Percentiles rank a stretch among this genome's conserved stretches.
Evolutionary conservation across 2,888 invertebrate species (phyloP).

Genomic region (Parelbella ahira): DNA sequence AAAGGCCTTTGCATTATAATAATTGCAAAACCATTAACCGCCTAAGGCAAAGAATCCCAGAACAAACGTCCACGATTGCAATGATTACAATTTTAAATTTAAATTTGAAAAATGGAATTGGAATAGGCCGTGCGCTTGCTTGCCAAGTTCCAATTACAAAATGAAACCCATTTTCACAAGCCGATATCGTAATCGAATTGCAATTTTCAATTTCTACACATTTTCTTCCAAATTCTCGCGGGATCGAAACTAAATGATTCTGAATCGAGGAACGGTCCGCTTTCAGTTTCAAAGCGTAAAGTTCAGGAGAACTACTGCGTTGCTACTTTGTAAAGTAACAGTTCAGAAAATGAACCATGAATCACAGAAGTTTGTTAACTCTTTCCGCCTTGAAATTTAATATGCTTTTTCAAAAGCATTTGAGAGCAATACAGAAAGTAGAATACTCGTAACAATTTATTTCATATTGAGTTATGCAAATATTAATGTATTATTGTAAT

Average conservation of each 20-base stretch:
- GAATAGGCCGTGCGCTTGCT: slow-evolving; percentile 25
- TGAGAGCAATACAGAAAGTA: no score
- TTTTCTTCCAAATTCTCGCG: slow-evolving; percentile 14
- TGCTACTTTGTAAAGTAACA: slow-evolving; percentile 5
- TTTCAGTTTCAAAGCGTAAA: slow-evolving; percentile 19
- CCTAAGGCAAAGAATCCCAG: background rate
- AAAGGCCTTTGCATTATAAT: no score
- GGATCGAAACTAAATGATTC: slow-evolving; percentile 20
- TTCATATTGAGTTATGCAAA: no score
- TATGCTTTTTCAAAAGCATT: no score
- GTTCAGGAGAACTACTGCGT: slow-evolving; percentile 13
- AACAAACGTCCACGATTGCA: background rate
- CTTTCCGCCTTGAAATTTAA: slow-evolving; percentile 4
- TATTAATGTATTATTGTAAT: no score
- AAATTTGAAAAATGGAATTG: slow-evolving; percentile 16
- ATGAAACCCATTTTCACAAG: slow-evolving; percentile 18
- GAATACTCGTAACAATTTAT: no score
- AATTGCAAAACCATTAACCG: background rate
- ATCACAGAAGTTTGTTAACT: slow-evolving; percentile 14
- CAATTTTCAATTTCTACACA: slow-evolving; percentile 24
- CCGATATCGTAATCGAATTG: slow-evolving; percentile 23
- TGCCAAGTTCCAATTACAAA: slow-evolving; percentile 24
- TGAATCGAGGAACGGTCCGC: slow-evolving; percentile 10
- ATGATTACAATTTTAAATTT: slow-evolving; percentile 15
- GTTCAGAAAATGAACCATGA: slow-evolving; percentile 9